A percentile compares a stretch with the other conserved stretches of the same genome.
These are phyloP conservation scores for Anguilla pacifica DNA, from an alignment of 2,797 vertebrate genomes.

Conservation along the genomic window DNA sequence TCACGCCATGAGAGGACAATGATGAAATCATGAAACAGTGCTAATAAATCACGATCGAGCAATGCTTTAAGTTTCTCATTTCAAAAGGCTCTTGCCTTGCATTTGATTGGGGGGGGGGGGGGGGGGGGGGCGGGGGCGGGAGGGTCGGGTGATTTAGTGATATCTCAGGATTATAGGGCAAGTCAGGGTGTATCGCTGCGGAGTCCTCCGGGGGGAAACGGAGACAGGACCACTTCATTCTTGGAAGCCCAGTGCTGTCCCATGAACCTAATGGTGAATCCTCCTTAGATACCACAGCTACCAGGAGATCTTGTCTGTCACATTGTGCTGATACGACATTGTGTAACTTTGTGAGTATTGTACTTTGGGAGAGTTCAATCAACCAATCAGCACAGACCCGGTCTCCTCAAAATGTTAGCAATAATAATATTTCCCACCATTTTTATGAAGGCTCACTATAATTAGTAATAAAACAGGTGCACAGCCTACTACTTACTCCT, in stretches of 20 bases:
- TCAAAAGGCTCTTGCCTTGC: neutral
- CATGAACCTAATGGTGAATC: neutral
- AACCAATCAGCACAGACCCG: neutral
- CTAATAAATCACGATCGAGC: neutral
- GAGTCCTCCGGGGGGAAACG: neutral
- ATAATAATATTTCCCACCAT: neutral
- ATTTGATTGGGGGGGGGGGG: neutral
- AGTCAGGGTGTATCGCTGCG: neutral
- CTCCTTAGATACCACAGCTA: neutral
- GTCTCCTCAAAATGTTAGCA: neutral
- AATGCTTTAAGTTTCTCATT: neutral
- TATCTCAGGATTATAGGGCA: neutral
- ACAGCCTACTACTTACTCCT: neutral
- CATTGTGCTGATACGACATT: neutral
- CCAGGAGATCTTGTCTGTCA: neutral
- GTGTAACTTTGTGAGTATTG: neutral
- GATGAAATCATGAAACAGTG: neutral
- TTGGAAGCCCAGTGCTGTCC: neutral
- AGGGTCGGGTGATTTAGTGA: neutral
- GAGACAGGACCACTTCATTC: neutral
- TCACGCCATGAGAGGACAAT: neutral
- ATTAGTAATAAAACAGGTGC: neutral
- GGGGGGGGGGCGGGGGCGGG: neutral
- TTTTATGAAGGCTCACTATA: neutral
- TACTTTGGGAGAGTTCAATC: neutral